Percentiles rank a stretch among this genome's conserved stretches.
phyloP scores from a whole-genome alignment of 1,140 invertebrate genomes.

The Apis florea region DNA sequence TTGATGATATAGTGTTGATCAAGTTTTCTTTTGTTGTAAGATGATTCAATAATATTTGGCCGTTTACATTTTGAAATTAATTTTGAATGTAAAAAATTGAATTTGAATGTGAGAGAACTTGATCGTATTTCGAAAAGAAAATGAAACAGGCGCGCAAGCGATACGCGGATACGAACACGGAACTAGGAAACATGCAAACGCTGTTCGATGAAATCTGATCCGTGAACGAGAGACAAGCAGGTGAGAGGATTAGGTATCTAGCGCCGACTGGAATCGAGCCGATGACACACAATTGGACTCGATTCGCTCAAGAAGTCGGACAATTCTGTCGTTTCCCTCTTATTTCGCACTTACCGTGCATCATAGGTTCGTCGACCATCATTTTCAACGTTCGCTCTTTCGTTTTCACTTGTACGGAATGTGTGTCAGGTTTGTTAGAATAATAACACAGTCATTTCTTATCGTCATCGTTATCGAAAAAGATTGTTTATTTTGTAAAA shows the following conservation, averaged over 20 bases:
- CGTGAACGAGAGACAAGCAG: constrained; percentile 17
- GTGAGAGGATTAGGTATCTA: constrained; percentile 39
- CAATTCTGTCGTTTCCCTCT: constrained; percentile 36
- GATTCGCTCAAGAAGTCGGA: constrained; percentile 20
- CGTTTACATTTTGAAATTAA: too few relatives aligned
- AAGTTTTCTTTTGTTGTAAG: too few relatives aligned
- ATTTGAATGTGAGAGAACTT: neutral
- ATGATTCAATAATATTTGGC: too few relatives aligned
- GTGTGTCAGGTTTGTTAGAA: constrained; percentile 3
- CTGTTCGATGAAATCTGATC: constrained; percentile 35
- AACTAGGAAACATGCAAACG: constrained; percentile 30
- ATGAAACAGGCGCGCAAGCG: neutral
- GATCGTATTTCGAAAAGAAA: neutral
- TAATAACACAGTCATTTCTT: too few relatives aligned
- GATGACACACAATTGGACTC: constrained; percentile 21
- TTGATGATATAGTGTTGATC: too few relatives aligned
- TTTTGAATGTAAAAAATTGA: too few relatives aligned
- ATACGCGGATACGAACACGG: constrained; percentile 3
- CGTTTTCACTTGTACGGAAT: constrained; percentile 35
- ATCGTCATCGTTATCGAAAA: too few relatives aligned
- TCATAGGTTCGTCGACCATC: constrained; percentile 27
- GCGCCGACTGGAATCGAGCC: constrained; percentile 39
- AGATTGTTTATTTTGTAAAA: too few relatives aligned
- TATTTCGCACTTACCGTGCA: constrained; percentile 26
- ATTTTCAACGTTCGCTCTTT: constrained; percentile 25